Evolutionary conservation across 2,888 invertebrate species (phyloP), one percentile per base, ranked within the genome.

Genomic region (Tipula confusa): DNA sequence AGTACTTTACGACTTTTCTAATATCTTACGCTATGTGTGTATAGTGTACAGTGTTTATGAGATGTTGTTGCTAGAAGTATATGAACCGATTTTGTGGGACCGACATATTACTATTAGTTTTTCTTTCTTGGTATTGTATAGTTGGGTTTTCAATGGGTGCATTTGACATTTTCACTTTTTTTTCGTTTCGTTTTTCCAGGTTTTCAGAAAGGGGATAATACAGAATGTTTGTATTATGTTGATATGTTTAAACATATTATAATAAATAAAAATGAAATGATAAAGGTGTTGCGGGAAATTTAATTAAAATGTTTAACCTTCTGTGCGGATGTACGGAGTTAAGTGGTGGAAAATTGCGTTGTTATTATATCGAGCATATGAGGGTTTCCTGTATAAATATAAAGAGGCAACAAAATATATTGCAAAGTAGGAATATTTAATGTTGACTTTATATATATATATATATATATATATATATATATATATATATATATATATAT

Each of bases 71-170:
- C 64, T 64, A 24, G n/a, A n/a, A n/a, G n/a, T n/a, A 64, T 64
- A 64, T 64, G 24, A 64, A 64, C 64, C 18, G 64, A 24, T 64
- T 24, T 64, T 64, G 64, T 64, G 64, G 18, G 64, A 64, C 64
- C 64, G 64, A 64, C 24, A 64, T 64, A 64, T n/a, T n/a, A n/a
- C n/a, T n/a, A n/a, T 64, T 64, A 64, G 64, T 64, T 64, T 64
- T 48, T 48, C 24, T 18, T 15, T 15, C 24, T 24, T 18, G 64
- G 7, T 64, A 24, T 9, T 64, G 24, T 64, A 24, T 64, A 24
- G 9, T 64, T 64, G 24, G 64, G 3, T 64, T 64, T 64, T 24
- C 64, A 64, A 64, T 64, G 64, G 64, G 64, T 64, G 64, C 64
- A 64, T 18, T 64, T 64, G 64, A 64, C 24, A 11, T 64, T 24